Evolutionary conservation across 2,888 invertebrate genomes (phyloP), one percentile per base, ranked within the genome.

Genomic region (Camptogramma bilineatum): DNA sequence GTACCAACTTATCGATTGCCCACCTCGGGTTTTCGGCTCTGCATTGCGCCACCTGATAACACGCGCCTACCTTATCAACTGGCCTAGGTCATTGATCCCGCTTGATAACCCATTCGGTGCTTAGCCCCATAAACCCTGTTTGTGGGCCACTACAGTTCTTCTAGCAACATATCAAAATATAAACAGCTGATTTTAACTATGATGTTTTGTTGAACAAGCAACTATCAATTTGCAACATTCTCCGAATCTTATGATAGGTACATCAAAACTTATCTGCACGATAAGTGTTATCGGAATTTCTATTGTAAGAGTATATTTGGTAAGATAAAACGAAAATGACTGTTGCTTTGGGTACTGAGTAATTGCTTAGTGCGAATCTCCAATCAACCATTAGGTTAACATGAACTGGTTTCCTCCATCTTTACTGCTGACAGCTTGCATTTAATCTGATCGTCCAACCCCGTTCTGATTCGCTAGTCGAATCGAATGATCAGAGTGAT

Each of bases 21-120:
- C 78, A 79, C 79, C 82, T 76, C 77, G 76, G 77, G 77, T 85
- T 87, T 88, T 86, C 74, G 84, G 87, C 78, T 76, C 87, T 88
- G 88, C 88, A 88, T 86, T 89, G 88, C 89, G 87, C 83, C 88
- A 86, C 81, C 82, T 86, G 90, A 90, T 90, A 89, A 84, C 81
- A 78, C 79, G 73, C 74, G 54, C 44, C 16, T 56, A 76, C 76
- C 78, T 84, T 90, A 90, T 89, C 89, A 86, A 74, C 71, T 55
- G 66, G 69, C 68, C 44, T 76, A 76, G 87, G 83, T 84, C 85
- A 76, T 78, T 74, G 86, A 84, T 81, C 88, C 77, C 73, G 63
- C 66, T 66, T 84, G 86, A 86, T 87, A 86, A 84, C 80, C 75
- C 72, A 69, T 68, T 69, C 70, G 71, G 64, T 57, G 46, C 62